phyloP scores from a whole-genome alignment of 2,113 vertebrate genomes.

The Sardina pilchardus region DNA sequence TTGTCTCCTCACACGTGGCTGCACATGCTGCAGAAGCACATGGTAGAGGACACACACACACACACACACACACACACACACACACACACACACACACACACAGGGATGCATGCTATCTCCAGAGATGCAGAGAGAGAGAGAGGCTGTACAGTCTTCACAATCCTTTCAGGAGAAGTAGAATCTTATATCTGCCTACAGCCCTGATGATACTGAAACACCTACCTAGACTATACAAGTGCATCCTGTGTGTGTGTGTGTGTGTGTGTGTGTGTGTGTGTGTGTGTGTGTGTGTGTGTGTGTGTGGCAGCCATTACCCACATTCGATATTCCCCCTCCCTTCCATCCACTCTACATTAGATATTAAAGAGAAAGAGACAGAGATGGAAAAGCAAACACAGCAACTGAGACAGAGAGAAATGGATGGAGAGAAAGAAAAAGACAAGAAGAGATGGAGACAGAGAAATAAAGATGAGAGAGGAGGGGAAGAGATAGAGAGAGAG shows the following conservation, averaged over 20 bases:
- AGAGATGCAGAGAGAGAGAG: too few relatives aligned
- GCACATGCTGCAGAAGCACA: constrained; percentile 9
- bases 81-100: too few relatives aligned
- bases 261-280: too few relatives aligned
- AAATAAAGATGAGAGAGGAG: not conserved
- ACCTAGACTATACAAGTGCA: not conserved
- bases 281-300: too few relatives aligned
- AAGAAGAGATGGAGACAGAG: not conserved
- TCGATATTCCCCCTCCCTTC: not conserved
- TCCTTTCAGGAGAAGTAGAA: too few relatives aligned
- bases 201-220: not conserved
- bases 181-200: too few relatives aligned
- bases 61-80: not conserved
- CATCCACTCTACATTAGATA: not conserved
- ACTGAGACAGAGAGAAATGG: not conserved
- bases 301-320: not conserved
- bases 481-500: too few relatives aligned
- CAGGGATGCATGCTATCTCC: too few relatives aligned
- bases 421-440: not conserved
- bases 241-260: not conserved
- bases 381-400: too few relatives aligned
- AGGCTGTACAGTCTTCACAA: too few relatives aligned
- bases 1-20: not conserved
- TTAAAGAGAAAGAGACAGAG: not conserved
- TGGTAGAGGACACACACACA: not conserved